Conservation (phyloP, 2,888 invertebrate genomes). For the Kryphioiulus occultus region DNA sequence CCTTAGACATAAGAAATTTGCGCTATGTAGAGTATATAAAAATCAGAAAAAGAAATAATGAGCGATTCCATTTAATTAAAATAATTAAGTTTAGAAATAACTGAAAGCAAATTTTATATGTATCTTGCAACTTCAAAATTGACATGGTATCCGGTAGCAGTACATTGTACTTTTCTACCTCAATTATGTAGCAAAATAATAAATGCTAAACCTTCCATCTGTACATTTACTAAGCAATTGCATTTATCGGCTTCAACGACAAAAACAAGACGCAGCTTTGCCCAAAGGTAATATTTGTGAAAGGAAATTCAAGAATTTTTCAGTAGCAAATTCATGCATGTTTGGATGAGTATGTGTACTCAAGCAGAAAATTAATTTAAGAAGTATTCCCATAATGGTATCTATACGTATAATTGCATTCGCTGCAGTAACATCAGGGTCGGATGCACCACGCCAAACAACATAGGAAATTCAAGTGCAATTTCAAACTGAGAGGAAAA, state of each 20-base stretch:
- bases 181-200: too few species aligned
- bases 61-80: too few species aligned
- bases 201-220: neutral
- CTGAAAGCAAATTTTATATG: neutral
- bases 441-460: neutral
- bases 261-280: neutral
- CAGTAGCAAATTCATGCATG: neutral
- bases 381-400: slow-evolving; percentile 40
- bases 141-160: too few species aligned
- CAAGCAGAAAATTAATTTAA: slow-evolving; percentile 33
- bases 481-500: slow-evolving; percentile 21
- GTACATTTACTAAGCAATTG: neutral
- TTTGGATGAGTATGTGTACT: slow-evolving; percentile 14
- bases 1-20: neutral
- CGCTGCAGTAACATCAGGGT: neutral
- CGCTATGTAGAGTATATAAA: too few species aligned
- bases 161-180: too few species aligned
- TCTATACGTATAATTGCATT: slow-evolving; percentile 39
- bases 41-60: too few species aligned
- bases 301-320: slow-evolving; percentile 20
- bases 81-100: too few species aligned
- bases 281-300: neutral
- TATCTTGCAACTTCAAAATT: neutral
- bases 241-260: neutral
- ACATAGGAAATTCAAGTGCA: slow-evolving; percentile 11